Evolutionary conservation across 2,113 vertebrate species (phyloP).

Genomic region (Dissostichus mawsoni): DNA sequence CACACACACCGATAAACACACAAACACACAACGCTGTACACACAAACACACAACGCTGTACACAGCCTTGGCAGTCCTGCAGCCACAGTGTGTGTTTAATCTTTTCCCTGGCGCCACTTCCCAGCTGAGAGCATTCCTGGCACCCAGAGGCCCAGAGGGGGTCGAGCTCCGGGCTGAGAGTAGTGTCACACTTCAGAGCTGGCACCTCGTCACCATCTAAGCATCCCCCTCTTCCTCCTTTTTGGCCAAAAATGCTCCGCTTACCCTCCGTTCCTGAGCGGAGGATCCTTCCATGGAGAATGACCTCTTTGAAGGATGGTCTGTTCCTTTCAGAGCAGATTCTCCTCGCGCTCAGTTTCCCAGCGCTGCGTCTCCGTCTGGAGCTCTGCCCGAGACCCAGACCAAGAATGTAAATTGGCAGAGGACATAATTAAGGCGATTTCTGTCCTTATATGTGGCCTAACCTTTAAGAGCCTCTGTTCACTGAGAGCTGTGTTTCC

Average conservation of each 20-base stretch:
- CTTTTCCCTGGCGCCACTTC: slow-evolving; percentile 77
- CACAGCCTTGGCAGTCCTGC: slow-evolving; percentile 52
- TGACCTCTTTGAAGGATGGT: slow-evolving; percentile 78
- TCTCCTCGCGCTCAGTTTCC: slow-evolving; percentile 81
- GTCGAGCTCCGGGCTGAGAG: slow-evolving; percentile 62
- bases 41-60: slow-evolving; percentile 33
- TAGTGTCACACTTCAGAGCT: slow-evolving; percentile 79
- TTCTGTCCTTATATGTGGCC: slow-evolving; percentile 63
- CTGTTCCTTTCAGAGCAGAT: slow-evolving; percentile 77
- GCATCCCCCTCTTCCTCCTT: slow-evolving; percentile 62
- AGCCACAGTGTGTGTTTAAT: slow-evolving; percentile 76
- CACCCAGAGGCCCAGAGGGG: slow-evolving; percentile 73
- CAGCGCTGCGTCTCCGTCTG: slow-evolving; percentile 73
- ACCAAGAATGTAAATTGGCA: slow-evolving; percentile 77
- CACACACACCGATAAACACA: slow-evolving; percentile 30
- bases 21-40: background rate
- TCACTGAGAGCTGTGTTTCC: slow-evolving; percentile 50
- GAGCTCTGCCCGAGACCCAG: slow-evolving; percentile 58
- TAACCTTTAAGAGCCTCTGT: slow-evolving; percentile 62
- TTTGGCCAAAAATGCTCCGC: slow-evolving; percentile 51
- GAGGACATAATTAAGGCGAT: slow-evolving; percentile 74
- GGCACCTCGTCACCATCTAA: slow-evolving; percentile 70
- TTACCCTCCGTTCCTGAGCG: slow-evolving; percentile 57
- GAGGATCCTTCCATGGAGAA: slow-evolving; percentile 75
- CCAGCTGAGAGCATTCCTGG: slow-evolving; percentile 77